Evolutionary conservation across 2,113 vertebrate species (phyloP), one percentile per base, ranked within the genome.

Genomic region (Erpornis zantholeuca): DNA sequence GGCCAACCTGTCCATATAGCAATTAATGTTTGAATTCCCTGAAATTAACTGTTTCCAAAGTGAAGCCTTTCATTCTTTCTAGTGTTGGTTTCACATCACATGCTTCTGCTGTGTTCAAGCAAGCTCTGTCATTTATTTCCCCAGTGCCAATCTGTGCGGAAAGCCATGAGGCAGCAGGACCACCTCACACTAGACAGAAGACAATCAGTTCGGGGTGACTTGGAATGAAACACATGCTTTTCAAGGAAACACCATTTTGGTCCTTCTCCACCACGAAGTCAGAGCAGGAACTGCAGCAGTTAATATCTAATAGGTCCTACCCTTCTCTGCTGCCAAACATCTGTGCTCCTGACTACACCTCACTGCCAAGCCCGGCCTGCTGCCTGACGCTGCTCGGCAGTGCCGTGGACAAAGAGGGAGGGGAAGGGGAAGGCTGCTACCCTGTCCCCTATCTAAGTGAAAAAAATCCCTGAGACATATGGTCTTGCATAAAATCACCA

Each of bases 311-410:
- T 29, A 50, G 38, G 23, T 52, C 84, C 42, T 71, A 29, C 75
- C 90, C 95, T 96, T 28, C 47, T 71, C 53, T 92, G 47, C 38
- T 94, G 97, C 95, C 94, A 97, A 97, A 96, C 94, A 96, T 96
- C 95, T 97, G 96, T 83, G 95, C 64, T 87, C 20, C 5, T 36
- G 91, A 57, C 45, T 56, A 8, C 57, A 60, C 31, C 70, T 82
- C 1, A 0, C 66, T 64, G 68, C 94, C 42, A 75, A 75, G 81
- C 70, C 75, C 47, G 77, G 93, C 77, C 38, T 88, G n/a, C 57
- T 92, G 91, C 63, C 88, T 49, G 54, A 76, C 1, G 1, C 68
- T 45, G 68, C 42, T 65, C 33, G 1, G 35, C 52, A 50, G 31
- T 15, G 70, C 50, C 1, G 2, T 28, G 82, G 73, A 93, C 75